These are phyloP conservation scores for Linyphia triangularis DNA, from an alignment of 2,888 invertebrate genomes.

Conservation along the genomic window DNA sequence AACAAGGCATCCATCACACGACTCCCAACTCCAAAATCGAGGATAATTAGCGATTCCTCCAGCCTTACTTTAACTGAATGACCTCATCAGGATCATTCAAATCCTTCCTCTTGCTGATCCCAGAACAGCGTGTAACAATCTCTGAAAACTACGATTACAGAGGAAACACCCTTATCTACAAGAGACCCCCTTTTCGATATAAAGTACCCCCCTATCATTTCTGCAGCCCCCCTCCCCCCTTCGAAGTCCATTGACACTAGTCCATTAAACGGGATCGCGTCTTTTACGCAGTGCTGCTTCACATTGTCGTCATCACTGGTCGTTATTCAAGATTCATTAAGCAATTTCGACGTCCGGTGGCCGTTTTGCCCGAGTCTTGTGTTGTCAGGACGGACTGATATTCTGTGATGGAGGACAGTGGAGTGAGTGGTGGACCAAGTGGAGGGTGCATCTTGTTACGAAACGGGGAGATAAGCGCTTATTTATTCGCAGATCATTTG, in stretches of 20 bases:
- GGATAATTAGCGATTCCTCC: neutral
- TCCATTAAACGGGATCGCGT: conserved; percentile 60
- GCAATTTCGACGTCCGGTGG: conserved; percentile 62
- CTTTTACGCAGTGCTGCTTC: conserved; percentile 46
- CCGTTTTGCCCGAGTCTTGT: neutral
- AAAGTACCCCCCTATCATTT: neutral
- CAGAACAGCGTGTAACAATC: neutral
- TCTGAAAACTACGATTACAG: conserved; percentile 24
- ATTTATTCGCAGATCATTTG: conserved; percentile 17
- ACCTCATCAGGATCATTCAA: neutral
- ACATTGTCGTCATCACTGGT: conserved; percentile 44
- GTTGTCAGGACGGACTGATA: neutral
- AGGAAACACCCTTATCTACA: conserved; percentile 25
- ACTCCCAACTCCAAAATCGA: neutral
- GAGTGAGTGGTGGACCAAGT: neutral
- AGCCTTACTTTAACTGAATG: neutral
- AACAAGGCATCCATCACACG: too few relatives aligned
- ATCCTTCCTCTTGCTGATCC: neutral
- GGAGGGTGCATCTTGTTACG: conserved; percentile 32
- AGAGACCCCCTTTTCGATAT: neutral
- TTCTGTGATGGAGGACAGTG: neutral
- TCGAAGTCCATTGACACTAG: conserved; percentile 67
- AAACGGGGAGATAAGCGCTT: neutral
- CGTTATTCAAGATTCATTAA: conserved; percentile 72
- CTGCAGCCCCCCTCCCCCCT: neutral